Percentiles rank a stretch among this genome's conserved stretches.
phyloP scores from a whole-genome alignment of 2,797 vertebrate genomes.

The Oreochromis grahami region DNA sequence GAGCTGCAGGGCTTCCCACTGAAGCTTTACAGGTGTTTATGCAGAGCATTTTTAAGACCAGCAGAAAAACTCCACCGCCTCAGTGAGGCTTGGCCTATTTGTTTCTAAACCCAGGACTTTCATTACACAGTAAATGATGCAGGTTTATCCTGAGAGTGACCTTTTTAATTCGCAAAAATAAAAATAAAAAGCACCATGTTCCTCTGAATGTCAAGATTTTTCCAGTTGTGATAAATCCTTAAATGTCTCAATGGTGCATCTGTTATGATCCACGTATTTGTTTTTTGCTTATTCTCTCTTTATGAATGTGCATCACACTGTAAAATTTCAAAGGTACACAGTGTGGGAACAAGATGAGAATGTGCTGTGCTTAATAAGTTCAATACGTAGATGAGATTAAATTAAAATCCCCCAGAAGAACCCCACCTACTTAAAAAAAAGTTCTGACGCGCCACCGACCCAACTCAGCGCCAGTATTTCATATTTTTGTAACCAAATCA shows the following conservation, averaged over 20 bases:
- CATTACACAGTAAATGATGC: neutral
- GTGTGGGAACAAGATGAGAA: neutral
- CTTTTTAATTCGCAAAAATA: neutral
- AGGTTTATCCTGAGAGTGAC: neutral
- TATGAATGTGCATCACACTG: neutral
- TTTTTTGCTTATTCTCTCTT: neutral
- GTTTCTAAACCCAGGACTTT: neutral
- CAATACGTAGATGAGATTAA: neutral
- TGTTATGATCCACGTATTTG: neutral
- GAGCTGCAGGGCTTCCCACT: slow-evolving; percentile 25
- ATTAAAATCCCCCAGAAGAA: neutral
- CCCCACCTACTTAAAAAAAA: neutral
- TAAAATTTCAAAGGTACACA: neutral
- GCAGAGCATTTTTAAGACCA: neutral
- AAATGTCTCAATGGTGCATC: neutral
- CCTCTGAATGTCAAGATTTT: neutral
- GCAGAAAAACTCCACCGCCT: slow-evolving; percentile 2
- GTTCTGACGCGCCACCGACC: neutral
- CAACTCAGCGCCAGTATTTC: neutral
- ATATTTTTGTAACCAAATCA: neutral
- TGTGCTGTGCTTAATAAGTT: neutral
- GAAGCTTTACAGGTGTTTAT: slow-evolving; percentile 21
- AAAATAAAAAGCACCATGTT: neutral
- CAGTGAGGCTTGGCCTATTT: neutral
- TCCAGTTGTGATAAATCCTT: neutral